phyloP scores from a whole-genome alignment of 2,113 vertebrate genomes.

The Ranitomeya imitator region DNA sequence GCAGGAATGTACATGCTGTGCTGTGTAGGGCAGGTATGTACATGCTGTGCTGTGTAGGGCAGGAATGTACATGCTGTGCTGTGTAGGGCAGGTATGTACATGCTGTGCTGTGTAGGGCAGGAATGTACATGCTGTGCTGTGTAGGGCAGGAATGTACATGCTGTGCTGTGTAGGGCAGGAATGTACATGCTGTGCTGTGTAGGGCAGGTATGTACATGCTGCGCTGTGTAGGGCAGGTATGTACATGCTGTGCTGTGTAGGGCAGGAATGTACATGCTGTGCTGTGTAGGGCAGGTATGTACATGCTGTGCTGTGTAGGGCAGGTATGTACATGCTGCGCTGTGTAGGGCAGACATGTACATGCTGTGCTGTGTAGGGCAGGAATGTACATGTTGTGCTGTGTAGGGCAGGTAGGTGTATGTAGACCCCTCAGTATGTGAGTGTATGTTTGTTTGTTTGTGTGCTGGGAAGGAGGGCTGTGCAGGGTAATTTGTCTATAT shows the following conservation, averaged over 20 bases:
- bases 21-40: neutral
- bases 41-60: neutral
- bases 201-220: neutral
- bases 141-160: neutral
- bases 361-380: neutral
- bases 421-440: neutral
- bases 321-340: neutral
- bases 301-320: neutral
- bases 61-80: neutral
- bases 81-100: neutral
- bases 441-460: slow-evolving; percentile 42
- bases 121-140: neutral
- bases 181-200: neutral
- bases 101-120: neutral
- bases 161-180: neutral
- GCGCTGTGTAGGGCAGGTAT: neutral
- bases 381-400: neutral
- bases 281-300: neutral
- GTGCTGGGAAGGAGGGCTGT: slow-evolving; percentile 16
- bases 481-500: slow-evolving; percentile 40
- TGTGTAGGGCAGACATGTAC: neutral
- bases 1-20: neutral
- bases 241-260: neutral
- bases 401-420: neutral
- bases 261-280: neutral